Percentiles rank a stretch among this genome's conserved stretches.
Conservation (phyloP, 2,113 vertebrate species). For the Gallinago jamesoni region DNA sequence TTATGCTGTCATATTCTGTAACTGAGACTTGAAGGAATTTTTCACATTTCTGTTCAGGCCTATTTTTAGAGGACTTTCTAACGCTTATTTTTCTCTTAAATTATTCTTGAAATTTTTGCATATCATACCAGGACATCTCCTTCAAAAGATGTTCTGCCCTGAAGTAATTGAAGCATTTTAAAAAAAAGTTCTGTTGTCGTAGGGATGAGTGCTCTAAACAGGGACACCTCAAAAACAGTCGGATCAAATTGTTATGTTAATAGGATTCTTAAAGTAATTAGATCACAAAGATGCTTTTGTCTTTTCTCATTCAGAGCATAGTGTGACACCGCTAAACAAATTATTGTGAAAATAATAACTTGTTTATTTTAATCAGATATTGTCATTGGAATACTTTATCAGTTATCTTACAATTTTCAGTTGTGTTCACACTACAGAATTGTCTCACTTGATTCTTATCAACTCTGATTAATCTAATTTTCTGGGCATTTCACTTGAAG, state of each 20-base stretch:
- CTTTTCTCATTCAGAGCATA: constrained; percentile 57
- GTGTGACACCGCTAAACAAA: constrained; percentile 66
- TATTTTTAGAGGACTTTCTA: background rate
- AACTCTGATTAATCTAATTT: constrained; percentile 53
- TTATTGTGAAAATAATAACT: constrained; percentile 71
- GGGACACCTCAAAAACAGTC: constrained; percentile 8
- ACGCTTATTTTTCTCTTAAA: background rate
- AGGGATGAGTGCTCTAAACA: constrained; percentile 21
- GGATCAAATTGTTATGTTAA: constrained; percentile 65
- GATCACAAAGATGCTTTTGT: constrained; percentile 68
- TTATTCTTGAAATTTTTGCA: background rate
- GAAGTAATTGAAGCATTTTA: constrained; percentile 33
- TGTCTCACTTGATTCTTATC: constrained; percentile 62
- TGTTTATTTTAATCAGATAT: constrained; percentile 73
- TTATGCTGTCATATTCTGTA: background rate
- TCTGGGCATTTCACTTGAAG: constrained; percentile 28
- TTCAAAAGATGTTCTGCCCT: background rate
- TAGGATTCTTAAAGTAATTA: constrained; percentile 68
- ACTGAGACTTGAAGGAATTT: background rate
- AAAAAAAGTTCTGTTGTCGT: background rate
- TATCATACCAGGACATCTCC: background rate
- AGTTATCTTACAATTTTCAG: constrained; percentile 20
- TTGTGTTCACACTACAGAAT: background rate
- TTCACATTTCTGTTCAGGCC: background rate
- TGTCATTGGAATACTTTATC: constrained; percentile 48